Percentiles rank a stretch among this genome's conserved stretches.
These are phyloP conservation scores for Holcopasites calliopsidis DNA, from an alignment of 1,140 invertebrate genomes.

Conservation along the genomic window DNA sequence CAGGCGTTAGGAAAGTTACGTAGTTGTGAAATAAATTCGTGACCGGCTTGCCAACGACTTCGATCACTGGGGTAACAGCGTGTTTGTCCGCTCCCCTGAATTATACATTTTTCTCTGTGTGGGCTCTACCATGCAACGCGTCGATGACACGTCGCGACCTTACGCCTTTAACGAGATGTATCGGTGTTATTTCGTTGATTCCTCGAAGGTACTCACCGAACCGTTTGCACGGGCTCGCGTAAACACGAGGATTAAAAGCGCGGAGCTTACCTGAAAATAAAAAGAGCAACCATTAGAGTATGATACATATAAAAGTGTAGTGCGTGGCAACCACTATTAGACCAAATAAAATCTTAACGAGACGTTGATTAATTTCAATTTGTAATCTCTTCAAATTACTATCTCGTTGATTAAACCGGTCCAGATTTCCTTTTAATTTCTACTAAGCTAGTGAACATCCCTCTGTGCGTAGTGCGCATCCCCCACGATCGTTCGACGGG, in stretches of 20 bases:
- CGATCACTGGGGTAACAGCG: constrained; percentile 24
- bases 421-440: no score
- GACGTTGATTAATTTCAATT: no score
- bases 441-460: no score
- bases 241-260: neutral
- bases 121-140: neutral
- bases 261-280: constrained; percentile 52
- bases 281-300: neutral
- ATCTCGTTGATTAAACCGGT: no score
- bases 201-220: constrained; percentile 48
- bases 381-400: no score
- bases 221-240: neutral
- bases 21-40: constrained; percentile 42
- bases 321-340: no score
- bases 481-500: neutral
- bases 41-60: constrained; percentile 18
- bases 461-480: neutral
- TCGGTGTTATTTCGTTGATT: constrained; percentile 43
- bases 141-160: constrained; percentile 13
- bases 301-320: no score
- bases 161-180: constrained; percentile 38
- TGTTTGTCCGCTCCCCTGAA: constrained; percentile 28
- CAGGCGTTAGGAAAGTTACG: constrained; percentile 40
- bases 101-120: constrained; percentile 38
- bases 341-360: no score